Evolutionary conservation across 2,888 invertebrate genomes (phyloP), one percentile per base, ranked within the genome.

Genomic region (Latrodectus elegans): DNA sequence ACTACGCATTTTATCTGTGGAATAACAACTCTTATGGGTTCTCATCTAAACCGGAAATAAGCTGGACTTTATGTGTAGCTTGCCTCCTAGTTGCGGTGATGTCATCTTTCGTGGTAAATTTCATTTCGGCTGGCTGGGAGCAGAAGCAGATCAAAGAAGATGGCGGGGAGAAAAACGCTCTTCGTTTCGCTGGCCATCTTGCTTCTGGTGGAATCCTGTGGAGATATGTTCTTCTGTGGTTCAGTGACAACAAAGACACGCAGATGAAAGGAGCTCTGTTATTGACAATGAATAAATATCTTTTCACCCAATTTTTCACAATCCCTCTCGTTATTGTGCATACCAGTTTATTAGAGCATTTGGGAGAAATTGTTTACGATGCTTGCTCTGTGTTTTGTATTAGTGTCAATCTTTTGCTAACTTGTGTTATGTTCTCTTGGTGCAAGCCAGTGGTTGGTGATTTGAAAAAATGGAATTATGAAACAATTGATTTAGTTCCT

Each of bases 51-150:
- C 68, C 22, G 15, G 10, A 6, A 26, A 72, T 77, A 14, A 83
- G 74, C 38, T 73, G 73, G 87, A 64, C 87, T 14, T 17, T 88
- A 9, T 88, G 82, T 4, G 72, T 82, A 4, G 87, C 74, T 8
- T 74, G 74, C 17, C 78, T 88, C 15, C 60, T 88, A 1, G 49
- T 70, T 9, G 53, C 77, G 14, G 51, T 68, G 8, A 15, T n/a
- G 11, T 77, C 82, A 22, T 74, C 65, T 14, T 74, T 78, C 49
- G 15, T 60, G 10, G 65, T 83, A 26, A 88, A 74, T 64, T 15
- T 83, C n/a, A 60, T 83, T 10, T 88, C 87, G 51, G 87, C 83
- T 8, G 17, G 83, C n/a, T 88, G 87, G 87, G 87, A 88, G n/a
- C 83, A 88, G 15, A 88, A 83, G 14, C 82, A 87, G 53, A n/a